Conservation (phyloP, 2,797 vertebrate genomes). For the Coreius guichenoti region DNA sequence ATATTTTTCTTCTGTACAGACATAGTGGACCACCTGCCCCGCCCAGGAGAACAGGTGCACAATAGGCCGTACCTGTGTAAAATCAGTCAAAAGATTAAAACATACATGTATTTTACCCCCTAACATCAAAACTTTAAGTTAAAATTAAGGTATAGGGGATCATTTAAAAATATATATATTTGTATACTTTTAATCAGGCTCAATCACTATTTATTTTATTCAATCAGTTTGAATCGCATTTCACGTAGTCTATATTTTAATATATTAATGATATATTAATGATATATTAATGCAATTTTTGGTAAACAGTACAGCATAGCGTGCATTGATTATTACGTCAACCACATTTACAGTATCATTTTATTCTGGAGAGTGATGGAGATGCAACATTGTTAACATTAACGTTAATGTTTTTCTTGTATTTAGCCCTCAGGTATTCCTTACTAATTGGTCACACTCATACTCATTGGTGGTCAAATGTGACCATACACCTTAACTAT, state of each 20-base stretch:
- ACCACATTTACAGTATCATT: no score
- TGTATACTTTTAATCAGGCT: background rate
- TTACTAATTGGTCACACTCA: no score
- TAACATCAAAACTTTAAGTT: background rate
- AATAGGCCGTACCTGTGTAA: background rate
- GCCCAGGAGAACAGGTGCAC: constrained; percentile 75
- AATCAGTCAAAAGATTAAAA: background rate
- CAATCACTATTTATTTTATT: background rate
- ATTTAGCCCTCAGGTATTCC: no score
- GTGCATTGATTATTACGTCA: no score
- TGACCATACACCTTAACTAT: no score
- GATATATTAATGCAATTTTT: no score
- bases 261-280: background rate
- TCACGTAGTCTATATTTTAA: background rate
- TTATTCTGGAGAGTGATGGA: no score
- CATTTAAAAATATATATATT: no score
- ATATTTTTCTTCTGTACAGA: constrained; percentile 51
- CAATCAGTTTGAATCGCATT: background rate
- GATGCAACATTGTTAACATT: no score
- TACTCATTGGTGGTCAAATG: no score
- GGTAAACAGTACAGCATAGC: no score
- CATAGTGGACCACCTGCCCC: constrained; percentile 73
- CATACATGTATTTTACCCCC: background rate
- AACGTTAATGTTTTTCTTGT: no score
- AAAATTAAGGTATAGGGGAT: background rate